Conservation (phyloP, 1,140 invertebrate genomes). For the Drosophila eugracilis region DNA sequence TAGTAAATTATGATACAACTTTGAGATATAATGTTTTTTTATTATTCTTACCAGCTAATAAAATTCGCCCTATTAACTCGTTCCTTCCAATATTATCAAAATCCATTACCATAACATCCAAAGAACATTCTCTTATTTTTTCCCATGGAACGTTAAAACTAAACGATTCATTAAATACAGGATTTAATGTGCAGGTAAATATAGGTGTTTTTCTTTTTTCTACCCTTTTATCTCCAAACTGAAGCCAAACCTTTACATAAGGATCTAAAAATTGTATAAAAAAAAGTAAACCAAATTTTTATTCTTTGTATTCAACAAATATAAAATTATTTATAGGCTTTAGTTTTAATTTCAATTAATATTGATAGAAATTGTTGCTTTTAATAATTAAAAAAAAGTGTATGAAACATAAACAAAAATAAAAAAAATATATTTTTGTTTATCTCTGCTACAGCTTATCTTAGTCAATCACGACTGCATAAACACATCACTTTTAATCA, state of each 20-base stretch:
- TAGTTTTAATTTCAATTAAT: too few species aligned
- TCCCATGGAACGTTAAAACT: conserved; percentile 97
- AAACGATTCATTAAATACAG: conserved; percentile 96
- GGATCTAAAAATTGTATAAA: conserved; percentile 89
- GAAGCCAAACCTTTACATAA: conserved; percentile 98
- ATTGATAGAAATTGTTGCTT: too few species aligned
- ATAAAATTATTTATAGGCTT: too few species aligned
- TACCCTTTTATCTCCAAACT: conserved; percentile 96
- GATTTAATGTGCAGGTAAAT: conserved; percentile 96
- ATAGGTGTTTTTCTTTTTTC: conserved; percentile 98
- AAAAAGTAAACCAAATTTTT: background rate
- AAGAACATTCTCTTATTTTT: conserved; percentile 95
- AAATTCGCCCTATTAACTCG: conserved; percentile 95
- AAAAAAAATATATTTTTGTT: too few species aligned
- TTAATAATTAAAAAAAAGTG: too few species aligned
- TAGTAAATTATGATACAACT: background rate
- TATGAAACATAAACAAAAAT: too few species aligned
- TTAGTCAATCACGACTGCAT: too few species aligned
- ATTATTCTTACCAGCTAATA: conserved; percentile 89
- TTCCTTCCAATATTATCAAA: conserved; percentile 97
- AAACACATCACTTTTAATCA: too few species aligned
- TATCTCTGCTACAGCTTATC: too few species aligned
- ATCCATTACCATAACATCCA: conserved; percentile 97
- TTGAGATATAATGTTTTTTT: background rate
- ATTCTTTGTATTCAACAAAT: too few species aligned